These are phyloP conservation scores for Listronotus bonariensis DNA, from an alignment of 1,140 invertebrate genomes.

Conservation along the genomic window DNA sequence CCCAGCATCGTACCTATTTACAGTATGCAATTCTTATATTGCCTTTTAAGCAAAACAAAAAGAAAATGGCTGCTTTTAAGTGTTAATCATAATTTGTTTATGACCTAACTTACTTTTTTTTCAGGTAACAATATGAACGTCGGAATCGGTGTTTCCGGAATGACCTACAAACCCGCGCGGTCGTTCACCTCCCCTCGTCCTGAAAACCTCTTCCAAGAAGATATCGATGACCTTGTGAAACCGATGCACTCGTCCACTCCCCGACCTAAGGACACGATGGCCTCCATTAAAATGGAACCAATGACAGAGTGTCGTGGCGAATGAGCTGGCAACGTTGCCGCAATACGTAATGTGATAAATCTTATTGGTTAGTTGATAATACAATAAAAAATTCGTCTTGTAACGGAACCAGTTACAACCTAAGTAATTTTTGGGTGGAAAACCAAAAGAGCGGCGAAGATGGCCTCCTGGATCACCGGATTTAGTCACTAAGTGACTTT, in stretches of 20 bases:
- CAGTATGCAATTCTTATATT: no score
- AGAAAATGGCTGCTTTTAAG: no score
- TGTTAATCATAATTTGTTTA: no score
- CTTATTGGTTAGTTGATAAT: conserved; percentile 5
- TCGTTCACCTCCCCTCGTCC: conserved; percentile 64
- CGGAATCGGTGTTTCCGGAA: conserved; percentile 63
- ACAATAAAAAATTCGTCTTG: background rate
- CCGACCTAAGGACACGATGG: conserved; percentile 48
- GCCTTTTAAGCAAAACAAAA: background rate
- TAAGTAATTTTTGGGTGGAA: no score
- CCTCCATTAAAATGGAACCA: conserved; percentile 60
- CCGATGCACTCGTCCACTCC: conserved; percentile 52
- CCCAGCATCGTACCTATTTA: no score
- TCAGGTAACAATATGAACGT: conserved; percentile 55
- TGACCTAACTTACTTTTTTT: background rate
- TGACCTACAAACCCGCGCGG: conserved; percentile 68
- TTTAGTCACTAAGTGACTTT: no score
- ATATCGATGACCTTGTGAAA: conserved; percentile 66
- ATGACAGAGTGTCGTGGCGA: conserved; percentile 59
- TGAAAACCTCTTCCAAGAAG: conserved; percentile 65
- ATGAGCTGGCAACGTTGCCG: conserved; percentile 46
- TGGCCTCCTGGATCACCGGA: no score
- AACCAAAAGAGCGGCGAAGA: no score
- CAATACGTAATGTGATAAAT: conserved; percentile 54
- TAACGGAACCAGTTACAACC: conserved; percentile 29